These are phyloP conservation scores for Synergus gifuensis DNA, from an alignment of 2,888 invertebrate species.

Conservation along the genomic window DNA sequence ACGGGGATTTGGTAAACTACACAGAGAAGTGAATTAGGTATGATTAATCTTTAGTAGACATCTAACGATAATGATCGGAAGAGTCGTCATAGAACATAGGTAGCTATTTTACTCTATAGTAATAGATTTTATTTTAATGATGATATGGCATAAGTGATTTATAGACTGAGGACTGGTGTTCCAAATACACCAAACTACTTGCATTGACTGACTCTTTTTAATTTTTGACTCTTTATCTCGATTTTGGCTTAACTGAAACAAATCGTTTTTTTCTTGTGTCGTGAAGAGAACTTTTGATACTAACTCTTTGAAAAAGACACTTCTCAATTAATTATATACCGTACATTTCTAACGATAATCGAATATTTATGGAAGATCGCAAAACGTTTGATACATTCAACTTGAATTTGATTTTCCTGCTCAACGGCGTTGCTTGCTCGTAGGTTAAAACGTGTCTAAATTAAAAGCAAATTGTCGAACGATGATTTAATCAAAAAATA, in stretches of 20 bases:
- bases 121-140: constrained; percentile 45
- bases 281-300: constrained; percentile 52
- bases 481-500: neutral
- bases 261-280: constrained; percentile 42
- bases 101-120: constrained; percentile 43
- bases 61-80: constrained; percentile 57
- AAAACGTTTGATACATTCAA: constrained; percentile 36
- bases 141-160: constrained; percentile 53
- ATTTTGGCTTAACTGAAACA: constrained; percentile 42
- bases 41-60: constrained; percentile 53
- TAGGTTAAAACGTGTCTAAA: constrained; percentile 20
- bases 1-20: constrained; percentile 47
- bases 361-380: constrained; percentile 31
- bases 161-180: constrained; percentile 30
- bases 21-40: constrained; percentile 48
- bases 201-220: constrained; percentile 32
- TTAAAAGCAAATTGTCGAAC: neutral
- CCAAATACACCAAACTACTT: constrained; percentile 43
- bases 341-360: constrained; percentile 33
- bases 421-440: constrained; percentile 55
- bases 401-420: constrained; percentile 62
- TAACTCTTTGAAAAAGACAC: constrained; percentile 54
- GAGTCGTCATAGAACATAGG: constrained; percentile 53
- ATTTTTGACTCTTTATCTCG: constrained; percentile 37
- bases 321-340: constrained; percentile 39